These are phyloP conservation scores for Synergus umbraculus DNA, from an alignment of 2,888 invertebrate genomes.

Conservation along the genomic window DNA sequence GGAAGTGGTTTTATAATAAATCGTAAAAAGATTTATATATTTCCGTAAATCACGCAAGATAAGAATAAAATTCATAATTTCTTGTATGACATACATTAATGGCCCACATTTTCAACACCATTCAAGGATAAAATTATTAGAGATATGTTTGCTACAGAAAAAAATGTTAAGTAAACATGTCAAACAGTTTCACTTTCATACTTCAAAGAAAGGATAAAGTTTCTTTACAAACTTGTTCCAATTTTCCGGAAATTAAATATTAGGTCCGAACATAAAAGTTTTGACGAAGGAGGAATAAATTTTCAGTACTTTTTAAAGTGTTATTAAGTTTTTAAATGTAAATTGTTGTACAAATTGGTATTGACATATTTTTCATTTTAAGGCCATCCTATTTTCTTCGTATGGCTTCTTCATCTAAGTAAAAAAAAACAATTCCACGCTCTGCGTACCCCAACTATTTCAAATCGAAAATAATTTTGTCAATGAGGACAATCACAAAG, in stretches of 20 bases:
- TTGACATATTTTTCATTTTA: no score
- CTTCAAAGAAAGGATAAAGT: not conserved
- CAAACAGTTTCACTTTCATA: not conserved
- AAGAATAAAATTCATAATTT: not conserved
- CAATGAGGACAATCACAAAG: not conserved
- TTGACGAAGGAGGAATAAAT: no score
- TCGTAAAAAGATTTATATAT: not conserved
- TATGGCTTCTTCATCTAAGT: not conserved
- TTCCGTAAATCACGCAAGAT: not conserved
- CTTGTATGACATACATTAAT: not conserved
- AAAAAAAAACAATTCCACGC: slow-evolving; percentile 18
- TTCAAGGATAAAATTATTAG: not conserved
- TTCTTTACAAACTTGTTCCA: not conserved
- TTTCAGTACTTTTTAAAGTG: not conserved
- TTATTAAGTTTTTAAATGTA: not conserved
- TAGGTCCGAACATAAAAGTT: not conserved
- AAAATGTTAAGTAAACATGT: not conserved
- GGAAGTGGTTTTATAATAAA: not conserved
- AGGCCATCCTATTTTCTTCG: not conserved
- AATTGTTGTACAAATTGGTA: no score
- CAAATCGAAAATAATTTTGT: not conserved
- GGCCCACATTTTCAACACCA: not conserved
- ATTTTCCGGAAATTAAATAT: not conserved
- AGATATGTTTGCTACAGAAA: not conserved
- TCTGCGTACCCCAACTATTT: not conserved